Evolutionary conservation across 2,888 invertebrate genomes (phyloP), one percentile per base, ranked within the genome.

Genomic region (Orchestes rusci): DNA sequence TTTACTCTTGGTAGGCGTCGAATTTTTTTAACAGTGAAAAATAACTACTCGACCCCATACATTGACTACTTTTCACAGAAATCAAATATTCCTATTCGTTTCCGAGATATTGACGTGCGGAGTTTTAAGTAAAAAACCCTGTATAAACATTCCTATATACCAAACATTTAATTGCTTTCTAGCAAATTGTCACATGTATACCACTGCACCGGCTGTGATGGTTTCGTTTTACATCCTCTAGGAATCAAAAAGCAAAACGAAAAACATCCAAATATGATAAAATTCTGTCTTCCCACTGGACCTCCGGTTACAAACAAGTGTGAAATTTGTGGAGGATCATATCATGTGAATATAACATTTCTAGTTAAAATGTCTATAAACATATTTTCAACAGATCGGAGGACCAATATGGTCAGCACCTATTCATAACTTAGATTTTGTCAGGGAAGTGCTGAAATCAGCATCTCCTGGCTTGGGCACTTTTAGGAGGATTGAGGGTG

Each of bases 401-500:
- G 99, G 99, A 1, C 99, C 99, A 0, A 82, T 99, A 54, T 99
- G 96, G 94, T 77, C 84, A 1, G 89, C 79, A 0, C 82, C 85
- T 0, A 76, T 99, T 29, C 94, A 97, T 67, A 79, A 88, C 56
- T 69, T 71, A 33, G 65, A 71, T 0, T 99, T 99, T 69, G 82
- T 96, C 0, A 60, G 72, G 1, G 70, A 77, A 31, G 73, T 95
- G 4, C 62, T 91, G 1, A 51, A 59, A 0, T 60, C 67, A 13
- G 62, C 69, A 32, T 65, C 72, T 0, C 56, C 70, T 37, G 61
- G 72, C 55, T 71, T 84, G 44, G 75, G 74, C 8, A 96, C 96
- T 0, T 70, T 72, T 33, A 80, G 80, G 57, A 73, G 96, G 18
- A 77, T 94, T 49, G 66, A 77, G 42, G 94, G 94, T 1, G 79